phyloP scores from a whole-genome alignment of 2,888 invertebrate species.

The Ptilodon capucinus region DNA sequence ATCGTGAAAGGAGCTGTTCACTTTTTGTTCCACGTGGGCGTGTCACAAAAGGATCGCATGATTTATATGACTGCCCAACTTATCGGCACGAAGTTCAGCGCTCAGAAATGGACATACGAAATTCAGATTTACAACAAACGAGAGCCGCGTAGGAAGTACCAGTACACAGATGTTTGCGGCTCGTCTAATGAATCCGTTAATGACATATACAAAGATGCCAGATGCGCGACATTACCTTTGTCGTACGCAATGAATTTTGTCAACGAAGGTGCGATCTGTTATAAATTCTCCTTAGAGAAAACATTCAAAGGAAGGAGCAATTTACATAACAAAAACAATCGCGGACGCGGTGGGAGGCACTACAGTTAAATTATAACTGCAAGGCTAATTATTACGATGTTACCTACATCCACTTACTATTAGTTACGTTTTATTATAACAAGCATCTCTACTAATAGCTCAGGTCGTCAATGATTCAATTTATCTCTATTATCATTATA shows the following conservation, averaged over 20 bases:
- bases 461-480: background rate
- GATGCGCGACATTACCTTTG: conserved; percentile 48
- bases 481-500: background rate
- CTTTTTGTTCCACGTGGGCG: conserved; percentile 55
- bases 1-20: conserved; percentile 44
- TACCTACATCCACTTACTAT: too few species aligned
- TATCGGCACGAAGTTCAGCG: conserved; percentile 53
- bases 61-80: conserved; percentile 56
- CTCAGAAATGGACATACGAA: conserved; percentile 63
- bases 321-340: background rate
- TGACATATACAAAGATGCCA: conserved; percentile 37
- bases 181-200: conserved; percentile 33
- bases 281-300: background rate
- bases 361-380: background rate
- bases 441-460: background rate
- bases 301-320: background rate
- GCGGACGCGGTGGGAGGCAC: background rate
- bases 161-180: conserved; percentile 44
- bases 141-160: conserved; percentile 52
- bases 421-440: too few species aligned
- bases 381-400: too few species aligned
- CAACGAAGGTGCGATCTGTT: conserved; percentile 1
- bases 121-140: conserved; percentile 63
- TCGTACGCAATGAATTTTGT: conserved; percentile 22
- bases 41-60: conserved; percentile 31